Evolutionary conservation across 2,888 invertebrate genomes (phyloP).

Genomic region (Blastobasis adustella): DNA sequence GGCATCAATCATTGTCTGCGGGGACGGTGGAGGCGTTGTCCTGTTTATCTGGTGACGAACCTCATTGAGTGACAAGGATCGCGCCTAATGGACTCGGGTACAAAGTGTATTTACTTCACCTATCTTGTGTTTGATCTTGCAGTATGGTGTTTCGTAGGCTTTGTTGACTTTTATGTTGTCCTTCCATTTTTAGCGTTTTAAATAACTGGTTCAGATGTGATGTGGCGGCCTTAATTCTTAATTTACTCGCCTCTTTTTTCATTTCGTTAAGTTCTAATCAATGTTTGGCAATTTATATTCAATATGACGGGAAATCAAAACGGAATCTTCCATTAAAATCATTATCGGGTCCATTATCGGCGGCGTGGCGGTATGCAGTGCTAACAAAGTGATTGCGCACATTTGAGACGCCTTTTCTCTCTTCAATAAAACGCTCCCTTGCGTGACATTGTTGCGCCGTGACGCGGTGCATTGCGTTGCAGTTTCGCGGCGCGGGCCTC

Average conservation of each 20-base stretch:
- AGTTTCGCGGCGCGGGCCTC: slow-evolving; percentile 15
- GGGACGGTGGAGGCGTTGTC: slow-evolving; percentile 34
- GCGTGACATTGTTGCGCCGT: slow-evolving; percentile 27
- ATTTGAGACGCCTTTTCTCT: no score
- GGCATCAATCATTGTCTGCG: slow-evolving; percentile 62
- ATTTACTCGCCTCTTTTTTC: neutral
- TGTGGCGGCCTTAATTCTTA: neutral
- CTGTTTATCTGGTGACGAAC: slow-evolving; percentile 41
- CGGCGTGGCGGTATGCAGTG: no score
- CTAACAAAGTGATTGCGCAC: no score
- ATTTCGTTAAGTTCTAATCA: neutral
- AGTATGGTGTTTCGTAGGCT: no score
- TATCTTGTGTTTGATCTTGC: no score
- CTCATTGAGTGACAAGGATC: slow-evolving; percentile 43
- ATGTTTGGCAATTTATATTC: no score
- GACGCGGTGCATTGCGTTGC: slow-evolving; percentile 27
- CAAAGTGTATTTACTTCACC: slow-evolving; percentile 20
- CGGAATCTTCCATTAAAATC: no score
- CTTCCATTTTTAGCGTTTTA: no score
- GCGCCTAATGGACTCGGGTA: slow-evolving; percentile 41
- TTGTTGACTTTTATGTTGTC: no score
- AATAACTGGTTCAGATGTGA: neutral
- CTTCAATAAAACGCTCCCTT: neutral
- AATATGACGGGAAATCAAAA: no score
- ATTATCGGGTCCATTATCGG: no score